Conservation (phyloP, 2,113 vertebrate species). For the Cariama cristata region DNA sequence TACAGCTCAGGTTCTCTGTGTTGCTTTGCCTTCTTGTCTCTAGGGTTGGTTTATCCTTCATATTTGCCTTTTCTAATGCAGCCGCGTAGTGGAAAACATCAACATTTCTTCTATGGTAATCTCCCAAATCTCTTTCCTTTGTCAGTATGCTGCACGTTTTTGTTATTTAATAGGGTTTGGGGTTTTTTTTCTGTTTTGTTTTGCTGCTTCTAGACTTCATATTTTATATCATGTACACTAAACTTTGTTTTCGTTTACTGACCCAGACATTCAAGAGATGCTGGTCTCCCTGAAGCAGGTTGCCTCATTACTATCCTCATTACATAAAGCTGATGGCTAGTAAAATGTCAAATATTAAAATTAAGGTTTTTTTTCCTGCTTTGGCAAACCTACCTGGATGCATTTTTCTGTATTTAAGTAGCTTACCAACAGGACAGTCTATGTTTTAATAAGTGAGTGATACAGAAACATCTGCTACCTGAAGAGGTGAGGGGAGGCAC, state of each 20-base stretch:
- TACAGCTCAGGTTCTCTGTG: conserved; percentile 26
- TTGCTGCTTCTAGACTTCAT: conserved; percentile 12
- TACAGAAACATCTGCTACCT: not conserved
- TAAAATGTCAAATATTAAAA: conserved; percentile 31
- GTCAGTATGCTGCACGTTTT: not conserved
- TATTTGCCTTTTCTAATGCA: conserved; percentile 23
- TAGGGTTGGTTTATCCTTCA: not conserved
- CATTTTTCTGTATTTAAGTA: conserved; percentile 30
- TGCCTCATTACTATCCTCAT: not conserved
- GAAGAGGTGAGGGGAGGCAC: not conserved
- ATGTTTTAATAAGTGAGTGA: not conserved
- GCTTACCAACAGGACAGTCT: not conserved
- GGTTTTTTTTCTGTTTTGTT: not conserved
- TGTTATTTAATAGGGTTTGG: not conserved
- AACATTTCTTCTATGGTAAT: conserved; percentile 25
- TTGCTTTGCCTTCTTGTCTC: conserved; percentile 21
- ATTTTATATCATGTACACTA: conserved; percentile 7
- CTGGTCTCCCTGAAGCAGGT: not conserved
- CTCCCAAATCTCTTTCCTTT: not conserved
- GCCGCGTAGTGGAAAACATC: conserved; percentile 7
- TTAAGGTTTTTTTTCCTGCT: conserved; percentile 19
- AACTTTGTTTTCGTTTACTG: conserved; percentile 33
- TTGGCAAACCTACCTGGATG: not conserved
- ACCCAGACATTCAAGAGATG: not conserved
- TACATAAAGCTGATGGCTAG: not conserved